A percentile compares a stretch with the other conserved stretches of the same genome.
These are phyloP conservation scores for Xyrauchen texanus DNA, from an alignment of 2,113 vertebrate species.

Conservation along the genomic window DNA sequence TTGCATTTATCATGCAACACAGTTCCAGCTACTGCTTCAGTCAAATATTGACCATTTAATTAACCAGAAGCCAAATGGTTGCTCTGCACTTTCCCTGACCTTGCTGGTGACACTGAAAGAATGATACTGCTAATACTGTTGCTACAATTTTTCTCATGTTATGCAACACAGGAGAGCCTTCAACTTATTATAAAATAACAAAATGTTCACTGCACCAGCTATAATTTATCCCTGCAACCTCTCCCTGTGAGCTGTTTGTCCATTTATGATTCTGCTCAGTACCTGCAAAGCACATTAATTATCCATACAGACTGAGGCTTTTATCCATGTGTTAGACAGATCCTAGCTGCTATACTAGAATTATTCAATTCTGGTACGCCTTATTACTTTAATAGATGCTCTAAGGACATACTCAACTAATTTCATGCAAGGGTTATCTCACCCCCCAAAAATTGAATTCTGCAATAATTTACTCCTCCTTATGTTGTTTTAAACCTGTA, in stretches of 20 bases:
- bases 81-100: neutral
- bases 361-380: conserved; percentile 10
- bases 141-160: conserved; percentile 19
- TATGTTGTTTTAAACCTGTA: too few species aligned
- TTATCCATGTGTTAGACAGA: conserved; percentile 25
- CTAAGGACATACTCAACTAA: neutral
- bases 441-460: too few species aligned
- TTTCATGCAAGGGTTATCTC: too few species aligned
- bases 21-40: neutral
- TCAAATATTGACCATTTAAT: neutral
- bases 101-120: neutral
- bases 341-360: conserved; percentile 14
- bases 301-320: conserved; percentile 42
- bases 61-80: conserved; percentile 4
- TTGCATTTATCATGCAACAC: conserved; percentile 4
- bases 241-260: neutral
- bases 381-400: conserved; percentile 7
- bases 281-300: conserved; percentile 46
- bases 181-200: conserved; percentile 1
- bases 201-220: conserved; percentile 23
- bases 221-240: neutral
- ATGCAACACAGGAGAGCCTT: conserved; percentile 3
- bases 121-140: too few species aligned
- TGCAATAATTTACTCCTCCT: too few species aligned
- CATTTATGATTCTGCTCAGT: conserved; percentile 32